Conservation (phyloP, 2,113 vertebrate genomes). For the Dendrocopos noguchii region DNA sequence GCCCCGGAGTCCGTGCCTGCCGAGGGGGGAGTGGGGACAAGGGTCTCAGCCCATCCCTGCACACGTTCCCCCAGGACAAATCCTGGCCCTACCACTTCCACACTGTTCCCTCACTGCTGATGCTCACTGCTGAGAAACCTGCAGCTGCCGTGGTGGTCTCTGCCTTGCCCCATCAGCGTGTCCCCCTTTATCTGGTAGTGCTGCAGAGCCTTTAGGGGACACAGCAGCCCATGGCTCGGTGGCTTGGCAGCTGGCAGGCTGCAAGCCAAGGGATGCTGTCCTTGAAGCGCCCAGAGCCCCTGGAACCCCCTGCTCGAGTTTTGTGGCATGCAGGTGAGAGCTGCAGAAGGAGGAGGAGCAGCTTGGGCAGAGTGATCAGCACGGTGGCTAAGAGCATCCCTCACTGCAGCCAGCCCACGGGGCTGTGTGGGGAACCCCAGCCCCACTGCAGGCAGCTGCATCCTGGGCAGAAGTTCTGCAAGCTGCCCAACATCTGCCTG, state of each 20-base stretch:
- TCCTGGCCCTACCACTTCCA: neutral
- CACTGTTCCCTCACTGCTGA: neutral
- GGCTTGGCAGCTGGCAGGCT: neutral
- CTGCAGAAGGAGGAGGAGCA: neutral
- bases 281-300: neutral
- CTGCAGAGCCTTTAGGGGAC: neutral
- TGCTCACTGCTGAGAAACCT: neutral
- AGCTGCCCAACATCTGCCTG: neutral
- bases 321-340: neutral
- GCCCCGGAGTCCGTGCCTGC: neutral
- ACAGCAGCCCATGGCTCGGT: rapidly evolving
- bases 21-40: neutral
- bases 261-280: neutral
- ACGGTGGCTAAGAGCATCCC: neutral
- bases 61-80: neutral
- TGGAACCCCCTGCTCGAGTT: neutral
- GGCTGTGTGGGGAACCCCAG: rapidly evolving
- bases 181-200: neutral
- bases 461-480: neutral
- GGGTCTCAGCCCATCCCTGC: neutral
- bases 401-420: neutral
- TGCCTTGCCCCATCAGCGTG: neutral
- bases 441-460: neutral
- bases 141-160: neutral
- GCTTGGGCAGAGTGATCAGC: neutral